A percentile compares a stretch with the other conserved stretches of the same genome.
Conservation (phyloP, 2,113 vertebrate species). For the Mystacornis crossleyi region DNA sequence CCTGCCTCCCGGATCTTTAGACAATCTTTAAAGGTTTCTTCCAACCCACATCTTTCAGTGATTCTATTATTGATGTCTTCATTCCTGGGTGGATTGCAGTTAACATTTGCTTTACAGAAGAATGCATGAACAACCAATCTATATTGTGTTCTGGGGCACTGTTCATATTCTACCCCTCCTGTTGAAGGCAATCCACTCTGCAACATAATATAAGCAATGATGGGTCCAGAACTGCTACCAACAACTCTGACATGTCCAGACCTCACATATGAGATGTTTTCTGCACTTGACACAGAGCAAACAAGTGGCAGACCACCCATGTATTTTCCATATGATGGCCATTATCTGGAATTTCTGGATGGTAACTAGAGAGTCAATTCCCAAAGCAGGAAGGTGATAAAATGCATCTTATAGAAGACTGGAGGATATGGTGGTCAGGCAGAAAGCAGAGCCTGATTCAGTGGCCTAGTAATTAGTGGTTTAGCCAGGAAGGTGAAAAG, state of each 20-base stretch:
- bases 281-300: not conserved
- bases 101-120: not conserved
- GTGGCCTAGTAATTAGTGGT: not conserved
- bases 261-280: not conserved
- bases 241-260: not conserved
- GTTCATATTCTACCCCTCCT: not conserved
- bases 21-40: not conserved
- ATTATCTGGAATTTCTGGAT: not conserved
- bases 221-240: not conserved
- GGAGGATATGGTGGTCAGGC: not conserved
- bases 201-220: not conserved
- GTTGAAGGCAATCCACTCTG: not conserved
- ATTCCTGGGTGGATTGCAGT: not conserved
- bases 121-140: not conserved
- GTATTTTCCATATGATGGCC: not conserved
- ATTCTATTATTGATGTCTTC: not conserved
- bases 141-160: not conserved
- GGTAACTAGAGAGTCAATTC: not conserved
- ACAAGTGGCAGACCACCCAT: not conserved
- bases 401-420: not conserved
- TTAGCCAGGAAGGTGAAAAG: not conserved
- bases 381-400: not conserved
- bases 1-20: not conserved
- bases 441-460: not conserved
- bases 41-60: not conserved